Base-by-base conservation (phyloP, 2,888 invertebrate genomes). In the Clistopyga incitator region DNA sequence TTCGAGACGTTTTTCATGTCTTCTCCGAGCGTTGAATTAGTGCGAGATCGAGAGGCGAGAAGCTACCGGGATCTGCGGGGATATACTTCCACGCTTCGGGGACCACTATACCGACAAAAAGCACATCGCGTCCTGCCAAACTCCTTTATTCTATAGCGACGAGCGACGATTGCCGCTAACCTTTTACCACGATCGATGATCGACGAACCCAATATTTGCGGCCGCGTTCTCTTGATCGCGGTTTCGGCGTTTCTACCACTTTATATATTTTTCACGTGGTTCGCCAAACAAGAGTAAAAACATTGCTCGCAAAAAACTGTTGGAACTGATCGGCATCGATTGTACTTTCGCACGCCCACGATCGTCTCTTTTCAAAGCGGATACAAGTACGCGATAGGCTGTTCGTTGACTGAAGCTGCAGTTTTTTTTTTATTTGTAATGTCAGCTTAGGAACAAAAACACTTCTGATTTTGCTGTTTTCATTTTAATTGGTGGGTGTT, bases 11-110 rank as follows among this genome's bases (percentile, higher is more conserved):
- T 81, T 76, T 76, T 75, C 25, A 15, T 71, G 20, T 59, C 20
- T 23, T 71, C 34, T 47, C 23, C 45, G 50, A 34, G 64, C 77
- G 61, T 85, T 70, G 82, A 82, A 78, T 78, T 68, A 78, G 71
- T 71, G 71, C 70, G 71, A 34, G 80, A 82, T 77, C 56, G 72
- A 78, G 72, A 50, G 64, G 70, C 74, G 74, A 74, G 74, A 61
- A 61, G 68, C 56, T 61, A 65, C 52, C 42, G 72, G 20, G 61
- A 74, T 74, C 78, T 78, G 67, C 80, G 70, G 64, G 20, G 38
- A 38, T 38, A 38, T 38, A 76, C 74, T 84, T 85, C 85, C 85
- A 83, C 85, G 85, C 81, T 84, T 76, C 85, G 78, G n/a, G 71
- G 84, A 75, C 78, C 71, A 74, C 78, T n/a, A 38, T 34, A 84